Base-by-base conservation (phyloP, 2,888 invertebrate genomes). In the Phania funesta region DNA sequence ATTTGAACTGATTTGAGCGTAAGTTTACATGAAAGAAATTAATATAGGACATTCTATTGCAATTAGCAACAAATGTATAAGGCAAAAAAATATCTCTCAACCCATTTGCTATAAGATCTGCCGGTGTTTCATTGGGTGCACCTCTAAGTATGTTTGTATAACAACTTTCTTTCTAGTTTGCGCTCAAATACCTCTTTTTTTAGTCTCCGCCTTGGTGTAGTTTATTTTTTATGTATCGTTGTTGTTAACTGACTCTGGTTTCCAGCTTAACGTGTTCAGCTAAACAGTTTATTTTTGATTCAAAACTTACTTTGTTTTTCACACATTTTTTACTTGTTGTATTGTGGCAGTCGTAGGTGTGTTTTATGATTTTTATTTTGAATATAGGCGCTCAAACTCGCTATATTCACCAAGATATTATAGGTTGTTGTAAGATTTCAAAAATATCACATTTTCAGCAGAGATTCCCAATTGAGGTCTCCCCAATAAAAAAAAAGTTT, bases 261-360 rank as follows among this genome's bases (percentile, higher is more conserved):
- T 58, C 68, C 76, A 60, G 58, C 29, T 48, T 32, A 68, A 46
- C 52, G 50, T 68, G 60, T 71, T 78, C 74, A 46, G 78, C 74
- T 82, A 82, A 78, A 82, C 78, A n/a, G 5, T 35, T 20, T 22
- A 35, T 41, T 41, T 58, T 76, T 65, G 24, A 68, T 62, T 52
- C 29, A 11, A 58, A 75, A 82, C 82, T 82, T 82, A 82, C 82
- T 78, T 74, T 60, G 41, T 56, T 58, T 68, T 60, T 48, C 41
- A 75, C 68, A 71, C 52, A 64, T 58, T 54, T 62, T 29, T 73
- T 50, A 20, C 32, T 54, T 62, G 44, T 50, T 70, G 44, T 56
- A 20, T 60, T 52, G 18, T 26, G 41, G 65, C 46, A 62, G 73
- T 64, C 44, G 29, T 65, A 35, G 75, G 29, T 78, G 74, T 74